Evolutionary conservation across 1,140 invertebrate genomes (phyloP).

Genomic region (Bombus haemorrhoidalis): DNA sequence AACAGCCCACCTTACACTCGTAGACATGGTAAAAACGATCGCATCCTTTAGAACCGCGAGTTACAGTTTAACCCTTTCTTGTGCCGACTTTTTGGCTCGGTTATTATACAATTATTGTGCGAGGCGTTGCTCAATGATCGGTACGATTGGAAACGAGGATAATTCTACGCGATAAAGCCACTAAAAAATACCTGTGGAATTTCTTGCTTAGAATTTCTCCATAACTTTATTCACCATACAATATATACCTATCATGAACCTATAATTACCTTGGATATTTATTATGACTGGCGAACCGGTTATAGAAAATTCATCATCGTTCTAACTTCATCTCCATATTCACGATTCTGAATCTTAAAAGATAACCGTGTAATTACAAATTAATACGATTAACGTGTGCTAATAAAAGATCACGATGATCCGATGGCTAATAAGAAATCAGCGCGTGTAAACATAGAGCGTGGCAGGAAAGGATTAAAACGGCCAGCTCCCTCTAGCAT

Average conservation of each 20-base stretch:
- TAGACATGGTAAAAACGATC: conserved; percentile 24
- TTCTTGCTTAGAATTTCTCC: not conserved
- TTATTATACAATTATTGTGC: not conserved
- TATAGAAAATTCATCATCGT: too few species aligned
- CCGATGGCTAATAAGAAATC: not conserved
- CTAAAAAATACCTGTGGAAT: too few species aligned
- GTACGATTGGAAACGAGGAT: not conserved
- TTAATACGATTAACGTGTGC: conserved; percentile 30
- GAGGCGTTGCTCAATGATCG: not conserved
- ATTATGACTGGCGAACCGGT: too few species aligned
- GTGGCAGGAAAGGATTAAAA: conserved; percentile 58
- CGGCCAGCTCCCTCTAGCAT: conserved; percentile 57
- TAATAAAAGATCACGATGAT: conserved; percentile 5
- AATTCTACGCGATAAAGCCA: not conserved
- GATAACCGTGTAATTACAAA: not conserved
- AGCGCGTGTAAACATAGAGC: conserved; percentile 3
- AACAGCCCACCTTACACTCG: conserved; percentile 30
- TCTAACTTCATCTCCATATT: not conserved
- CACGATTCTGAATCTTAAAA: not conserved
- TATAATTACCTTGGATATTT: too few species aligned
- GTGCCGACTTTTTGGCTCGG: conserved; percentile 11
- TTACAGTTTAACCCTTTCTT: conserved; percentile 42
- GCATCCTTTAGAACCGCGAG: conserved; percentile 32
- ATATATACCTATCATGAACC: too few species aligned
- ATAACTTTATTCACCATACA: not conserved